Evolutionary conservation across 2,888 invertebrate species (phyloP), one percentile per base, ranked within the genome.

Genomic region (Tetheella fluctuosa): DNA sequence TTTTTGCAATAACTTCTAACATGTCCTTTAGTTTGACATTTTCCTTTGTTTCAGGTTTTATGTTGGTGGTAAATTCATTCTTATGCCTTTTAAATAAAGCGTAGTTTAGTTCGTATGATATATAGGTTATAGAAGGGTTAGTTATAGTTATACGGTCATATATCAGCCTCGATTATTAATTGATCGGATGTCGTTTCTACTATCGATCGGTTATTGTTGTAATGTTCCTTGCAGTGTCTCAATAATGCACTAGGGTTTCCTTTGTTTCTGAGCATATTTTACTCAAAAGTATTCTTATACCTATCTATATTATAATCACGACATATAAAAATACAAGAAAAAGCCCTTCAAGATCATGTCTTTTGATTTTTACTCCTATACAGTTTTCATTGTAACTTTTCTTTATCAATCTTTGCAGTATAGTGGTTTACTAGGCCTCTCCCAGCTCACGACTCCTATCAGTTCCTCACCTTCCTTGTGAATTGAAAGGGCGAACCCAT

Each of bases 121-220:
- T 23, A 12, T 15, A 20, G 12, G 34, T 53, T 15, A 25, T 53
- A 20, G 30, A 17, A 20, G 20, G 17, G 2, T 48, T 7, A 20
- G 48, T 48, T 48, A 10, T 48, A 1, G 20, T 48, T 20, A 42
- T 30, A 10, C 10, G 34, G 34, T 34, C 13, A 34, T 42, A 42
- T 42, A 17, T 42, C 17, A 17, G 48, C 48, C 48, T 48, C 48
- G 48, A 39, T 20, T 57, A 39, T 55, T 59, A 37, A 48, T 42
- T 54, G 52, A 13, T 54, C 53, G 39, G 55, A n/a, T 52, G 48
- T 48, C 52, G 52, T 25, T 34, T 30, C 30, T 30, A 1, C 23
- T n/a, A 61, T 61, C 56, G 58, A 61, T 61, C 52, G 61, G 37
- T 58, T 59, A 12, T 48, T 58, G 55, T 34, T 30, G 20, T 20